Base-by-base conservation (phyloP, 1,140 invertebrate species). In the Drosophila pseudoobscura region DNA sequence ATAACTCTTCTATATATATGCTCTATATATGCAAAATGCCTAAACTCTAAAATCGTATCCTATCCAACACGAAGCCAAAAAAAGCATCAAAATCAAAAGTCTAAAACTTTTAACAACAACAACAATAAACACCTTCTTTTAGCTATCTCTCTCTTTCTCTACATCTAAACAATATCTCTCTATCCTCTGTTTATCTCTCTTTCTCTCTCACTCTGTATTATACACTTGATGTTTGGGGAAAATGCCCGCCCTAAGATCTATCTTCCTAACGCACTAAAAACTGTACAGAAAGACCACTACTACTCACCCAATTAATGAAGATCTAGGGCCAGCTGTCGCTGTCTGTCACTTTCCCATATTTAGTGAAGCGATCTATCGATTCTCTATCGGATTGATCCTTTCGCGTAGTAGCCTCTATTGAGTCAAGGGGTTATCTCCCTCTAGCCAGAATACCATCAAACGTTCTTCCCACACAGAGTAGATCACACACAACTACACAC, bases 81-180 rank as follows among this genome's bases (percentile, higher is more conserved):
- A 35, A 11, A 35, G 31, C 31, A 79, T 89, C 78, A 87, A 72
- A 80, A 88, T 75, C 76, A 82, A 82, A 89, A 65, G 53, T 79
- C 35, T 39, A 39, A 13, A 39, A 39, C 11, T 39, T 13, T 39
- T 13, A 77, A 78, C 71, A 84, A 76, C 55, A 74, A 75, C 71
- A 77, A 58, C 49, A 39, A 53, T 52, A 50, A 60, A 75, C 64
- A 83, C 80, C 72, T 85, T 79, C 80, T 82, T 55, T 76, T 52
- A 80, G 80, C 76, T 74, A 70, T 77, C 55, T 85, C 69, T 78
- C 52, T 85, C 64, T 78, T 17, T 65, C 45, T 65, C 24, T 64
- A 39, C 47, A 17, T 73, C 44, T 62, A 43, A 51, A 43, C 31
- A 52, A 60, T 68, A 43, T 72, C 43, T 65, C 20, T 68, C 56